Evolutionary conservation across 2,888 invertebrate species (phyloP), one percentile per base, ranked within the genome.

Genomic region (Yponomeuta plumbellus): DNA sequence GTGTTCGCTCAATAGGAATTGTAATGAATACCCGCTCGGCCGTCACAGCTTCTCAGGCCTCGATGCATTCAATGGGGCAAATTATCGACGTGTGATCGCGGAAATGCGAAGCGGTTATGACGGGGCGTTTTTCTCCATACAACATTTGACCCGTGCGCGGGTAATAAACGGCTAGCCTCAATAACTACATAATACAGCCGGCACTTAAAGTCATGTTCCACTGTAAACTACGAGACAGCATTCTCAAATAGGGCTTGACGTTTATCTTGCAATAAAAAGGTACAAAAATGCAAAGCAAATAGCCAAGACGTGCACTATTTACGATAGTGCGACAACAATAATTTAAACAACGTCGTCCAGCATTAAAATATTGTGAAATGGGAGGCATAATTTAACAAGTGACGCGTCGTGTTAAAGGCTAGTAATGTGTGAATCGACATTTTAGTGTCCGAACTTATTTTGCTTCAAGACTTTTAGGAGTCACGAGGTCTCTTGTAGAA

Each of bases 1-100:
- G 73, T 74, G 75, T 75, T 75, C 80, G 75, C 75, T 80, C 81
- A 81, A 83, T 83, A 77, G 80, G 79, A 81, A 78, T 74, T 79
- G 75, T 81, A 82, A 80, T 84, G 80, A 84, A 83, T 81, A 76
- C 78, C 69, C 69, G 66, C 69, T 70, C 44, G 44, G 44, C 71
- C 10, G 17, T 26, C 23, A n/a, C n/a, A 10, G 26, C 56, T 26
- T 22, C 23, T 6, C 22, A 56, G n/a, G 69, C 72, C 75, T 78
- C 75, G 76, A 78, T 74, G 72, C 73, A 73, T 76, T 82, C 75
- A 80, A 81, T 80, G 72, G 75, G 74, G 71, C 75, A 71, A 79
- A 80, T 80, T 80, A 79, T 76, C 74, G 70, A 69, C 70, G 69
- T 69, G 71, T 70, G 71, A 72, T 70, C 69, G 72, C 77, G 80